Evolutionary conservation across 1,140 invertebrate genomes (phyloP).

Genomic region (Camponotus pennsylvanicus): DNA sequence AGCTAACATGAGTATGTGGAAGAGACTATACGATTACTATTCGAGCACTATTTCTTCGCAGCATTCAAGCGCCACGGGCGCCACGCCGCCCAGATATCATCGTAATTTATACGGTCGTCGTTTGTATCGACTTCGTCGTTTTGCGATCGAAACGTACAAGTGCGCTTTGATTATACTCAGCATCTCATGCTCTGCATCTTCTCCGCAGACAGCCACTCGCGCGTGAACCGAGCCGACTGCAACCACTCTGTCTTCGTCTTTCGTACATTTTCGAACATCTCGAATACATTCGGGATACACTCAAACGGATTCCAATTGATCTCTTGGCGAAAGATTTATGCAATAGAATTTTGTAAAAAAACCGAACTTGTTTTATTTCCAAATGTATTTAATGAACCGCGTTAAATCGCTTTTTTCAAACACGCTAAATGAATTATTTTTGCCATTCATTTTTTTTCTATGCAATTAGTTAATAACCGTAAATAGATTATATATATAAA

Average conservation of each 20-base stretch:
- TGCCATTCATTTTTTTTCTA: too few relatives aligned
- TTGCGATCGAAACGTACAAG: conserved; percentile 56
- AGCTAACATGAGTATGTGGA: conserved; percentile 54
- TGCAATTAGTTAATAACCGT: neutral
- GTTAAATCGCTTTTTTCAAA: too few relatives aligned
- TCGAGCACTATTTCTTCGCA: conserved; percentile 28
- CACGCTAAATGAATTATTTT: too few relatives aligned
- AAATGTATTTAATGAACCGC: neutral
- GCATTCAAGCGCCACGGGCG: conserved; percentile 41
- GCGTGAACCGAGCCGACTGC: neutral
- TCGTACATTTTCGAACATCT: conserved; percentile 60
- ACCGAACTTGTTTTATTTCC: neutral
- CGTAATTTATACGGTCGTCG: conserved; percentile 74
- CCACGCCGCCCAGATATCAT: conserved; percentile 67
- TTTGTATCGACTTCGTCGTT: conserved; percentile 68
- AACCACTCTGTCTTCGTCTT: neutral
- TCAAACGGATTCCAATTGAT: conserved; percentile 3
- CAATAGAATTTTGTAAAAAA: conserved; percentile 17
- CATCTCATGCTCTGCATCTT: neutral
- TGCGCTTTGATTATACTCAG: conserved; percentile 70
- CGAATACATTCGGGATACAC: conserved; percentile 1
- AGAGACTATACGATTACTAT: conserved; percentile 20
- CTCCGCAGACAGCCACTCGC: neutral
- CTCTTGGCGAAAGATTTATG: conserved; percentile 25
- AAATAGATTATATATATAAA: neutral